These are phyloP conservation scores for Grallaria varia DNA, from an alignment of 2,113 vertebrate genomes.

Conservation along the genomic window DNA sequence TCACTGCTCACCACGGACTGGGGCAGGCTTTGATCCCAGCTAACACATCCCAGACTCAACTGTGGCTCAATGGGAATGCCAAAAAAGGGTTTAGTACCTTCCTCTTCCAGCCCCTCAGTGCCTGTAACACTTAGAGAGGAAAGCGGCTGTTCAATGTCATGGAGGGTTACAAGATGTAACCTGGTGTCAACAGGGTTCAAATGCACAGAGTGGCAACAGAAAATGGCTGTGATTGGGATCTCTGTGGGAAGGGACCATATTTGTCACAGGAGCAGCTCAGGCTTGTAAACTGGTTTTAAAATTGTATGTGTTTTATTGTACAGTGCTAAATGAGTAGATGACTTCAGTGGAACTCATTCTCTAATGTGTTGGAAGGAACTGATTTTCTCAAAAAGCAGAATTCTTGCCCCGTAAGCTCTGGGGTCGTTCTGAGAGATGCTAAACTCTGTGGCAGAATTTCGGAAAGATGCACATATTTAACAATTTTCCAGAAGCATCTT, in stretches of 20 bases:
- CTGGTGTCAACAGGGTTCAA: not conserved
- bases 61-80: not conserved
- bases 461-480: not conserved
- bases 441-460: rapidly evolving
- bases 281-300: not conserved
- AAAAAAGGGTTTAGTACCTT: not conserved
- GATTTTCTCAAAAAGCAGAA: not conserved
- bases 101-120: not conserved
- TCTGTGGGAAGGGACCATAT: not conserved
- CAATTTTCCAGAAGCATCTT: not conserved
- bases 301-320: rapidly evolving
- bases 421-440: not conserved
- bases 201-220: not conserved
- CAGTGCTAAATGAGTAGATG: rapidly evolving
- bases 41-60: rapidly evolving
- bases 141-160: not conserved
- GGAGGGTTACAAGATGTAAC: not conserved
- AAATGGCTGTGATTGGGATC: rapidly evolving
- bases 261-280: not conserved
- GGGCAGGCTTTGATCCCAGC: not conserved
- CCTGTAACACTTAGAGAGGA: not conserved
- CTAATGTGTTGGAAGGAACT: rapidly evolving
- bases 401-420: rapidly evolving
- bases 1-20: rapidly evolving
- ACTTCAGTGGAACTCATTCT: not conserved